Conservation (phyloP, 53 echinoderm and acorn worm species). For the Zoroaster sp. region DNA sequence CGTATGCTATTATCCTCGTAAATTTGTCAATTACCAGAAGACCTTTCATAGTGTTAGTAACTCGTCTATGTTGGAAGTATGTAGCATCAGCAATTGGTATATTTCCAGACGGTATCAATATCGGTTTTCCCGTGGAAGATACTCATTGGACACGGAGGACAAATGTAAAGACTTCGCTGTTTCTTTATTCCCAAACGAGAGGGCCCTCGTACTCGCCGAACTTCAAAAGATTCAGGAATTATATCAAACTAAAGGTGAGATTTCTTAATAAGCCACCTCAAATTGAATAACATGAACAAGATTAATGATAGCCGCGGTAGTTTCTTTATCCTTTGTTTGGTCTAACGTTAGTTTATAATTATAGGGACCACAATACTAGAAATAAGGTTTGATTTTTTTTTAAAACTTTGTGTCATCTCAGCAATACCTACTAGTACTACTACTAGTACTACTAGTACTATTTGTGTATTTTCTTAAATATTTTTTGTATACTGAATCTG, state of each 20-base stretch:
- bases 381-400: no score
- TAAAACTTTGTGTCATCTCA: no score
- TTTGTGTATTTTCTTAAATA: no score
- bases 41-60: neutral
- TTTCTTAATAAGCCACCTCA: no score
- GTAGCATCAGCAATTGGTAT: neutral
- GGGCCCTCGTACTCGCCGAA: constrained; percentile 58
- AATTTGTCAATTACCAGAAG: neutral
- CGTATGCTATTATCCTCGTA: neutral
- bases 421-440: no score
- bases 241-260: constrained; percentile 53
- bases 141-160: constrained; percentile 29
- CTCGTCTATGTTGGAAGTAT: neutral
- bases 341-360: no score
- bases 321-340: neutral
- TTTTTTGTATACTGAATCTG: no score
- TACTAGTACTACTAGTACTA: no score
- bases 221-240: constrained; percentile 63
- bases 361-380: no score
- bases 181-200: constrained; percentile 55
- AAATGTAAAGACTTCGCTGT: constrained; percentile 40
- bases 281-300: neutral
- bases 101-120: neutral
- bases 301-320: neutral
- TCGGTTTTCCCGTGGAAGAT: constrained; percentile 17